Evolutionary conservation across 1,140 invertebrate genomes (phyloP), one percentile per base, ranked within the genome.

Genomic region (Hyles vespertilio): DNA sequence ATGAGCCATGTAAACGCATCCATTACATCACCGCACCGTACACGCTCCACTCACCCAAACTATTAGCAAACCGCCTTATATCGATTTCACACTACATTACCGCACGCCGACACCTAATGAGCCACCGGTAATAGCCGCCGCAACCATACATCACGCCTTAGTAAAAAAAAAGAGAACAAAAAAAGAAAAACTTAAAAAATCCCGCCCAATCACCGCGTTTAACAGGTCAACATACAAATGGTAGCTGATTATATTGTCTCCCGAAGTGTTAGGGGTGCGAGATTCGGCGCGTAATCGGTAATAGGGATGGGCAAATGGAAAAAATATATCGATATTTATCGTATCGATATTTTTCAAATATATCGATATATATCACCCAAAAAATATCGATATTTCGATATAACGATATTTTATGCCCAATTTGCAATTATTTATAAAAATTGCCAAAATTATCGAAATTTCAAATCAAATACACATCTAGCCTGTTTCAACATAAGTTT

Each of bases 161-260:
- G 76, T 22, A 22, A 22, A 76, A 71, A 62, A 82, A 84, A 87
- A 84, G 5, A 40, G 1, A 5, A 40, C 1, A 40, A 40, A 40
- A 40, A 8, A 40, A 86, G 86, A 78, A 79, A 69, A 59, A 49
- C 47, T 58, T 57, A 47, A 57, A n/a, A 58, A 84, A 85, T 79
- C 76, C 8, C 60, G 84, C 80, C 63, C 67, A 59, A 80, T 87
- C 84, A 87, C 79, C 58, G 60, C 78, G 82, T 87, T 87, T 87
- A 86, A 84, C 71, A 63, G 69, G 65, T 66, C 64, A 71, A 63
- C 40, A 44, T 49, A 47, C 52, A 12, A 87, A 86, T 87, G 70
- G 83, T 82, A 79, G 77, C 83, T 87, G 83, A 87, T 87, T 87
- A 84, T 84, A 86, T 86, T 87, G 84, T 87, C 80, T 87, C 74